Evolutionary conservation across 2,113 vertebrate genomes (phyloP), one percentile per base, ranked within the genome.

Genomic region (Oryzias celebensis): DNA sequence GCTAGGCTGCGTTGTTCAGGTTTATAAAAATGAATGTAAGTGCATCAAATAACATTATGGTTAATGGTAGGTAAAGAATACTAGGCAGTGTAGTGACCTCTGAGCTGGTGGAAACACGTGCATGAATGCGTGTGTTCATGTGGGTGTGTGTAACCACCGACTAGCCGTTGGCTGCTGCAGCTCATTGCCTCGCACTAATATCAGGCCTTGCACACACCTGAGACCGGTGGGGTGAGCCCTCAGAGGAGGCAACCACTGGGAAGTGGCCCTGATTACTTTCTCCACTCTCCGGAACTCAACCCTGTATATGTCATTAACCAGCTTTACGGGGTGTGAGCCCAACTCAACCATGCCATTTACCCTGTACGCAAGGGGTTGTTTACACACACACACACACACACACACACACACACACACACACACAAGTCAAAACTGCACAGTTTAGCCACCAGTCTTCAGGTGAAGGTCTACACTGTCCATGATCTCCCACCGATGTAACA

Each of bases 181-280:
- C 86, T 90, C 89, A 91, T 88, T 91, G 88, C 83, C 85, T 82
- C 51, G 82, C 84, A 77, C 84, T 87, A 89, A 91, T 90, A 78
- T 81, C 82, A 77, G 80, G 59, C 53, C 82, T 65, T 54, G 46
- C 68, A 82, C 84, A 89, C 88, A 90, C 90, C 89, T 90, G 90
- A 84, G 89, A 84, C 85, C 85, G 48, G 62, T 68, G 78, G 83
- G 77, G 62, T 84, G 75, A 79, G 65, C 82, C 80, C 84, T 82
- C 66, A 52, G 77, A 82, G 85, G 81, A 82, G 75, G 81, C 80
- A 89, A 76, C 81, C 73, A 65, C 81, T 87, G 87, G 83, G 83
- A 87, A 86, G 85, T 65, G 75, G 67, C 64, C 73, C 83, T 91
- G 89, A 91, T 92, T 91, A 86, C 86, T 90, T 92, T 91, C 87